These are phyloP conservation scores for Pimpla rufipes DNA, from an alignment of 2,888 invertebrate species.

Conservation along the genomic window DNA sequence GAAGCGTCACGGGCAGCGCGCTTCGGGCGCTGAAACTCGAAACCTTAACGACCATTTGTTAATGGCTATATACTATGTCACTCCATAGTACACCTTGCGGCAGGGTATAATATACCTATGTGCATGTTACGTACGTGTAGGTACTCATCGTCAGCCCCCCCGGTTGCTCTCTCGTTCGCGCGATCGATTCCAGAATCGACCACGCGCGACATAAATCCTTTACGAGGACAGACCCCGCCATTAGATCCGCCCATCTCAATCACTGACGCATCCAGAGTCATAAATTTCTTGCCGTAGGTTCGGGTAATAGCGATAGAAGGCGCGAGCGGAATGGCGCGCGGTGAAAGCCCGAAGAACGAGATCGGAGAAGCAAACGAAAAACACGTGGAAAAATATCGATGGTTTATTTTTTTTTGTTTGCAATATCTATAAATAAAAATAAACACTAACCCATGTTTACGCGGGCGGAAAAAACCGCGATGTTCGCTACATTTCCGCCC, in stretches of 20 bases:
- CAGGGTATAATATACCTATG: neutral
- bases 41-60: neutral
- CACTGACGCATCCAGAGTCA: slow-evolving; percentile 78
- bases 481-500: neutral
- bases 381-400: neutral
- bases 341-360: slow-evolving; percentile 36
- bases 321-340: slow-evolving; percentile 36
- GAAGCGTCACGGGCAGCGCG: neutral
- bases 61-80: neutral
- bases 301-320: slow-evolving; percentile 63
- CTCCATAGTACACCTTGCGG: neutral
- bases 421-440: neutral
- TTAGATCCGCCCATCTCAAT: slow-evolving; percentile 81
- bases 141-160: slow-evolving; percentile 43
- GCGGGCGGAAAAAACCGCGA: neutral
- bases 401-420: slow-evolving; percentile 7
- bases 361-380: slow-evolving; percentile 45
- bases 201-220: slow-evolving; percentile 59
- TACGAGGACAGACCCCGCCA: slow-evolving; percentile 77
- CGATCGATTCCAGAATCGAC: slow-evolving; percentile 56
- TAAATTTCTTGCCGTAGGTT: slow-evolving; percentile 79
- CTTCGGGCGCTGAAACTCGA: neutral
- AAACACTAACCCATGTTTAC: neutral
- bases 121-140: slow-evolving; percentile 1
- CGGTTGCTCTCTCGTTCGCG: slow-evolving; percentile 33